Percentiles rank a stretch among this genome's conserved stretches.
Evolutionary conservation across 2,113 vertebrate genomes (phyloP).

Genomic region (Brachirus orientalis): DNA sequence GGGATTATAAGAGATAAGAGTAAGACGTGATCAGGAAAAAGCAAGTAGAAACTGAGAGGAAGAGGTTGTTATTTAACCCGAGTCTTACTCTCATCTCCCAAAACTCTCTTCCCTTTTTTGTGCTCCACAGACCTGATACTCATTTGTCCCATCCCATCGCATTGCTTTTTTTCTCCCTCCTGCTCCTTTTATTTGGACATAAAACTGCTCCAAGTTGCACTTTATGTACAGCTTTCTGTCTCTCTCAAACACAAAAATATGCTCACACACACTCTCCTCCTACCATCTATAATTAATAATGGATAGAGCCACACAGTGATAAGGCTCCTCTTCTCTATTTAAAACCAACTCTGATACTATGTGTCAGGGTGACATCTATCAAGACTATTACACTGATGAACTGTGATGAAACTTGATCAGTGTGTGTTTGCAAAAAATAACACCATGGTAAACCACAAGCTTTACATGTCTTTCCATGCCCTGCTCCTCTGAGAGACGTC

Average conservation of each 20-base stretch:
- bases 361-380: slow-evolving; percentile 58
- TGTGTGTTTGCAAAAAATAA: slow-evolving; percentile 37
- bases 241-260: not conserved
- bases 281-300: slow-evolving; percentile 57
- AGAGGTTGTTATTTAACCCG: not conserved
- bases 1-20: not conserved
- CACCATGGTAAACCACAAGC: slow-evolving; percentile 7
- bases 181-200: slow-evolving; percentile 1
- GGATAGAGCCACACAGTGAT: slow-evolving; percentile 47
- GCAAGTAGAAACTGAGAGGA: not conserved
- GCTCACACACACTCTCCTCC: not conserved
- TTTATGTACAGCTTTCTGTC: not conserved
- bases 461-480: slow-evolving; percentile 48
- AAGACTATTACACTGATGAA: slow-evolving; percentile 39
- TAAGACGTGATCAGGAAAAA: not conserved
- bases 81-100: not conserved
- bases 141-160: not conserved
- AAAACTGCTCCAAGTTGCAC: slow-evolving; percentile 1
- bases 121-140: not conserved
- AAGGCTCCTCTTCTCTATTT: slow-evolving; percentile 40
- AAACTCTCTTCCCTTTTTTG: not conserved
- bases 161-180: not conserved
- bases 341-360: slow-evolving; percentile 53
- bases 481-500: too few species aligned
- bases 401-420: slow-evolving; percentile 41